Evolutionary conservation across 2,888 invertebrate genomes (phyloP), one percentile per base, ranked within the genome.

Genomic region (Hydrotaea diabolus): DNA sequence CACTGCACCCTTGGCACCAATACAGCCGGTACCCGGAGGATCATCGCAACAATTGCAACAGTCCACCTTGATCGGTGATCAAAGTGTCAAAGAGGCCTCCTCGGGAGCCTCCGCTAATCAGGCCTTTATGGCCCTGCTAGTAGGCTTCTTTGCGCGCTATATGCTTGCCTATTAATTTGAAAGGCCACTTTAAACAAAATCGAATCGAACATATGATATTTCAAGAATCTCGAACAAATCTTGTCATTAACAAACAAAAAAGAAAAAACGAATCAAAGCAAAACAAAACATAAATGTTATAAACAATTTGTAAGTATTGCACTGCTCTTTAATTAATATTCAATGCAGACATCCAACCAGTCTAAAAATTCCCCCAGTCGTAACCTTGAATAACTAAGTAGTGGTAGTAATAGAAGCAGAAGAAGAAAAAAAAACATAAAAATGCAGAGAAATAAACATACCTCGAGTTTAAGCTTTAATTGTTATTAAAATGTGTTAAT

Each of bases 1-100:
- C 13, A 71, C 89, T 36, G 91, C 89, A 7, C 90, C 90, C 1
- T 87, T 90, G 86, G 87, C 88, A 5, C 88, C 87, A 4, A 87
- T 75, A 3, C 87, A 87, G 66, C 86, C 89, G 0, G 83, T 85
- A 9, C 78, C 86, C 9, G 82, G 80, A 13, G 82, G 80, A 15
- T 64, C 73, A 57, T 85, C 87, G 0, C 88, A 88, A 69, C 88
- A 89, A 84, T 75, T 88, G 39, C 88, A 86, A 55, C 86, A 87
- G 78, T 79, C 85, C 71, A 81, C 77, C 59, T 55, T 69, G 55
- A 46, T 85, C 11, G 85, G 77, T 13, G 79, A 82, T 77, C 85
- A 82, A 77, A 77, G 77, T 23, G 46, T 82, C 13, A 85, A 85
- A 77, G 39, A 78, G 5, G 81, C 79, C 31, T 59, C 19, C 19